A percentile compares a stretch with the other conserved stretches of the same genome.
Conservation (phyloP, 2,888 invertebrate species). For the Metopia argyrocephala region DNA sequence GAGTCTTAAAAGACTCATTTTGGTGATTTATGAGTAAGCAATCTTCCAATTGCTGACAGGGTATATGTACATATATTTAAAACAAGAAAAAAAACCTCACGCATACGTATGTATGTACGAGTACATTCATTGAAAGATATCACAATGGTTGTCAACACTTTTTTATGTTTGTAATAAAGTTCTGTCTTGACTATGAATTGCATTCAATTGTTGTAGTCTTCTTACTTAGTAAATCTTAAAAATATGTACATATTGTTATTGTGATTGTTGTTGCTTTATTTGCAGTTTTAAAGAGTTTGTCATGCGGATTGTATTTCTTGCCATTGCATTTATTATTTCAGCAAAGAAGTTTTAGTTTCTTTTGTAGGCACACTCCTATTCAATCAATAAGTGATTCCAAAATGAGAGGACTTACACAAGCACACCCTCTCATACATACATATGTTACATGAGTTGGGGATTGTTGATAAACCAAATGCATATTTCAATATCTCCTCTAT, state of each 20-base stretch:
- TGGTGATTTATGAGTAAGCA: too few relatives aligned
- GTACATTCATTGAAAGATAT: too few relatives aligned
- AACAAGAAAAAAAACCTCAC: neutral
- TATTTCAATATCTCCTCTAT: neutral
- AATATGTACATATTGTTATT: neutral
- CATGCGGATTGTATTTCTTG: neutral
- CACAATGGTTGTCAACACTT: neutral
- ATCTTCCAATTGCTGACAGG: too few relatives aligned
- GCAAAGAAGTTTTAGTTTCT: neutral
- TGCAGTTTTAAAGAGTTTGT: slow-evolving; percentile 15
- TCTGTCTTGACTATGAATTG: neutral
- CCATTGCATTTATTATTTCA: neutral
- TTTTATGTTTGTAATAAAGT: neutral
- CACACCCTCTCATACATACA: neutral
- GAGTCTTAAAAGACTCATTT: too few relatives aligned
- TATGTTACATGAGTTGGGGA: too few relatives aligned
- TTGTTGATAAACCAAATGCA: slow-evolving; percentile 12
- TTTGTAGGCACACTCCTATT: neutral
- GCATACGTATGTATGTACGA: too few relatives aligned
- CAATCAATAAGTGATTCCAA: neutral
- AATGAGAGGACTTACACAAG: neutral
- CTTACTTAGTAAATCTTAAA: slow-evolving; percentile 26
- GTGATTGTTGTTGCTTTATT: neutral
- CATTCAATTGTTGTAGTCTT: slow-evolving; percentile 17
- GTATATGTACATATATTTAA: too few relatives aligned